Evolutionary conservation across 64 coral and sea anemone genomes (phyloP).

Genomic region (Montipora cactus): DNA sequence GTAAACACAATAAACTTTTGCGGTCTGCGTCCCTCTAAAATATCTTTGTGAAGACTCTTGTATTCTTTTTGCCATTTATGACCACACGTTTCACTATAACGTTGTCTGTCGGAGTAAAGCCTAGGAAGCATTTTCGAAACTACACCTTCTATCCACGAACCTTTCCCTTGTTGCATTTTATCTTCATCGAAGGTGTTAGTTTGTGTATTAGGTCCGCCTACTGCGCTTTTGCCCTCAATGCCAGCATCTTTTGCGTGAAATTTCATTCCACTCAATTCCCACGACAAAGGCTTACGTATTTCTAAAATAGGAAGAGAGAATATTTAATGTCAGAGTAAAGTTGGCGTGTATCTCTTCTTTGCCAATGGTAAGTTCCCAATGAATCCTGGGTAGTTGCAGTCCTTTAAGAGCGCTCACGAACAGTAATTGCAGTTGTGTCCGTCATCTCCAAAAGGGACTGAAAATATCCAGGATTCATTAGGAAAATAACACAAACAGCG

Average conservation of each 20-base stretch:
- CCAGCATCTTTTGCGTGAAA: neutral
- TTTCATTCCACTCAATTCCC: neutral
- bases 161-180: neutral
- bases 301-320: too few species aligned
- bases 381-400: too few species aligned
- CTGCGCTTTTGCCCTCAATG: too few species aligned
- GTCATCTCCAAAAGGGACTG: too few species aligned
- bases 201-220: neutral
- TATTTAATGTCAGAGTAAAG: too few species aligned
- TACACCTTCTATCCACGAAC: neutral
- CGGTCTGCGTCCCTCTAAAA: neutral
- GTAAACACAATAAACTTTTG: constrained; percentile 38
- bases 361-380: too few species aligned
- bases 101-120: neutral
- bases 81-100: constrained; percentile 10
- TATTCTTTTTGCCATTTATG: constrained; percentile 40
- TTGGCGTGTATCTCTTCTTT: too few species aligned
- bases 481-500: too few species aligned
- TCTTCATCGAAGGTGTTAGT: neutral
- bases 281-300: too few species aligned
- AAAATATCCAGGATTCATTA: too few species aligned
- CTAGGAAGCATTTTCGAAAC: neutral
- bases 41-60: constrained; percentile 49
- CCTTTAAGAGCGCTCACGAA: too few species aligned
- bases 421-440: too few species aligned